A percentile compares a stretch with the other conserved stretches of the same genome.
These are phyloP conservation scores for Limnephilus marmoratus DNA, from an alignment of 2,888 invertebrate genomes.

Conservation along the genomic window DNA sequence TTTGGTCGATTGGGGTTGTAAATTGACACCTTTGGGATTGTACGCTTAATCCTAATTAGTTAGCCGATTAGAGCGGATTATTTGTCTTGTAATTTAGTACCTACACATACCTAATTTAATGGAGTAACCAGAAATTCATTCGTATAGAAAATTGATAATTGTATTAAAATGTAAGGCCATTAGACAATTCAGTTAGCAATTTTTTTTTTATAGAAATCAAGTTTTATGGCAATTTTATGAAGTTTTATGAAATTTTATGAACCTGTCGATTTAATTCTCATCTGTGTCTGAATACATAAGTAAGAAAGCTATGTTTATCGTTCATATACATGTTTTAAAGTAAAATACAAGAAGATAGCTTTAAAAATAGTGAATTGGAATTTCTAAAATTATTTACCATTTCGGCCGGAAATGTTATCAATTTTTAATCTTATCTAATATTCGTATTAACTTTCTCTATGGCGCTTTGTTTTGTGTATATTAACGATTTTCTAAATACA, in stretches of 20 bases:
- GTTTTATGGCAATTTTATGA: too few relatives aligned
- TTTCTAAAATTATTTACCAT: neutral
- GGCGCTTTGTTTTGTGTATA: neutral
- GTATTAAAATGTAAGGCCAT: neutral
- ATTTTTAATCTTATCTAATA: conserved; percentile 8
- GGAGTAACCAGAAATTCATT: neutral
- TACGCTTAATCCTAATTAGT: neutral
- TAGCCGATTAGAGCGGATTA: neutral
- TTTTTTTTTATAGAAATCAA: too few relatives aligned
- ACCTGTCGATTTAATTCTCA: too few relatives aligned
- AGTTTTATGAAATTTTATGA: too few relatives aligned
- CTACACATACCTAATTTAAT: neutral
- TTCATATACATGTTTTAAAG: neutral
- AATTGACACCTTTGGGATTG: neutral
- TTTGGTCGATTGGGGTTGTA: neutral
- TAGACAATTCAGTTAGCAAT: neutral
- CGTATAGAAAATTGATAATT: neutral
- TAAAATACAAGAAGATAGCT: neutral
- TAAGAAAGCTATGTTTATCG: neutral
- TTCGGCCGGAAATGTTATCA: conserved; percentile 5
- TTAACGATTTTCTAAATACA: neutral
- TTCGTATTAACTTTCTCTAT: conserved; percentile 2
- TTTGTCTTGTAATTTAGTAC: neutral
- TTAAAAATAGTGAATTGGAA: neutral
- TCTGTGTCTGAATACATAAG: neutral